phyloP scores from a whole-genome alignment of 2,888 invertebrate species.

The Oscheius sp. region DNA sequence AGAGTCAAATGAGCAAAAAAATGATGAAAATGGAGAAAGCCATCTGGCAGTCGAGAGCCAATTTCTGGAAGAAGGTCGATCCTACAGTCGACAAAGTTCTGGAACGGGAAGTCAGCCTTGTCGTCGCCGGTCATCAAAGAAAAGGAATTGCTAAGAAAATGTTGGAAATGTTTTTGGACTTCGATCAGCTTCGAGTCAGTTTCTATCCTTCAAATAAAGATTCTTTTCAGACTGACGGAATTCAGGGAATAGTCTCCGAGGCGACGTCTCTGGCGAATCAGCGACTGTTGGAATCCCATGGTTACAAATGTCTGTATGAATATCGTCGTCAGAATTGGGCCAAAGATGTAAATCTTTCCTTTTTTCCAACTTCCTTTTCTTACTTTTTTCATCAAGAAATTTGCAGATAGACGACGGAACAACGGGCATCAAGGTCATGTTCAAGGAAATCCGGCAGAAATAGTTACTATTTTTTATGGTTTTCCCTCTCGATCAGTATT shows the following conservation, averaged over 20 bases:
- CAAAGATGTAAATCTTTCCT: too few species aligned
- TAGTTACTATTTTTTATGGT: too few species aligned
- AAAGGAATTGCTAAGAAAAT: constrained; percentile 31
- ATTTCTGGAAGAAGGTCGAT: constrained; percentile 29
- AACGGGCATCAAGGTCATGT: constrained; percentile 7
- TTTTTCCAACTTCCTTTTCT: too few species aligned
- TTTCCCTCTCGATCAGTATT: too few species aligned
- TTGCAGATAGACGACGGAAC: constrained; percentile 32
- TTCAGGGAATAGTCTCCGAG: constrained; percentile 34
- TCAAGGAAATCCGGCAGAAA: too few species aligned
- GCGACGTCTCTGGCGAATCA: constrained; percentile 33
- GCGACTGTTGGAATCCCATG: not conserved
- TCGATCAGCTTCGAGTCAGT: constrained; percentile 15
- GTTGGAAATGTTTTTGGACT: constrained; percentile 15
- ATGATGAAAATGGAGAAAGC: constrained; percentile 12
- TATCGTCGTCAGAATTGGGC: not conserved
- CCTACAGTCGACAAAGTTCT: constrained; percentile 19
- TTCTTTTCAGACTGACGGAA: constrained; percentile 13
- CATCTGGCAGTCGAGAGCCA: constrained; percentile 3
- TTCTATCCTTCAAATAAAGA: not conserved
- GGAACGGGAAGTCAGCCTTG: constrained; percentile 23
- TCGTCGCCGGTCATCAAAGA: constrained; percentile 23
- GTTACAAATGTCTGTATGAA: constrained; percentile 10
- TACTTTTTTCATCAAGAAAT: not conserved
- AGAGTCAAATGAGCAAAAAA: not conserved